phyloP scores from a whole-genome alignment of 2,113 vertebrate genomes.

The Pluvianellus socialis region DNA sequence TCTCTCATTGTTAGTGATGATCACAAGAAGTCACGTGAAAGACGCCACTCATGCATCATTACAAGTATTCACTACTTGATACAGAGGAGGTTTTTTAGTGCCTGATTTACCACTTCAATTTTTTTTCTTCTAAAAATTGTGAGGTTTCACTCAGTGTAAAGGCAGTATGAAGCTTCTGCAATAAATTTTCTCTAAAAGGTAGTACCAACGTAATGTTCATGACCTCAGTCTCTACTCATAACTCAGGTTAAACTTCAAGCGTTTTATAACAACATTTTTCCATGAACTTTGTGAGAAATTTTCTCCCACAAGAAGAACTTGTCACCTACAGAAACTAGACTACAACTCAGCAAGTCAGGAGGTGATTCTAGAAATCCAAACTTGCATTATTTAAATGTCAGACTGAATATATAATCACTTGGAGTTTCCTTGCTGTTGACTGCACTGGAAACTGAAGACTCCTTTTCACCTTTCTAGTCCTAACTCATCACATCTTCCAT shows the following conservation, averaged over 20 bases:
- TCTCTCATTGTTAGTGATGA: neutral
- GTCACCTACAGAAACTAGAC: neutral
- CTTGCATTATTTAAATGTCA: neutral
- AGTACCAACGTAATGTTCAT: neutral
- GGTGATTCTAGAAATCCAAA: neutral
- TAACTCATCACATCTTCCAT: neutral
- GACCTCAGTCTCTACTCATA: neutral
- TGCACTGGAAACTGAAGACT: neutral
- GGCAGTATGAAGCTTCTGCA: neutral
- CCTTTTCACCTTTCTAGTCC: neutral
- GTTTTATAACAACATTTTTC: neutral
- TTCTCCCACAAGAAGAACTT: neutral
- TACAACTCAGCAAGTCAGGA: neutral
- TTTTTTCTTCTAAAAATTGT: neutral
- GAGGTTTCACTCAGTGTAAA: neutral
- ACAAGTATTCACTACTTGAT: neutral
- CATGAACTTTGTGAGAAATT: neutral
- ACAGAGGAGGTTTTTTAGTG: neutral
- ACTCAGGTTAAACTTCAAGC: neutral
- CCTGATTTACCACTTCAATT: neutral
- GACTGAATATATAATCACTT: neutral
- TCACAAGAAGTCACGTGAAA: neutral
- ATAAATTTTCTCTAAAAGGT: neutral
- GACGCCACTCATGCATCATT: neutral
- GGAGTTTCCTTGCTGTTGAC: neutral